These are phyloP conservation scores for Hyposoter dolosus DNA, from an alignment of 2,888 invertebrate genomes.

Conservation along the genomic window DNA sequence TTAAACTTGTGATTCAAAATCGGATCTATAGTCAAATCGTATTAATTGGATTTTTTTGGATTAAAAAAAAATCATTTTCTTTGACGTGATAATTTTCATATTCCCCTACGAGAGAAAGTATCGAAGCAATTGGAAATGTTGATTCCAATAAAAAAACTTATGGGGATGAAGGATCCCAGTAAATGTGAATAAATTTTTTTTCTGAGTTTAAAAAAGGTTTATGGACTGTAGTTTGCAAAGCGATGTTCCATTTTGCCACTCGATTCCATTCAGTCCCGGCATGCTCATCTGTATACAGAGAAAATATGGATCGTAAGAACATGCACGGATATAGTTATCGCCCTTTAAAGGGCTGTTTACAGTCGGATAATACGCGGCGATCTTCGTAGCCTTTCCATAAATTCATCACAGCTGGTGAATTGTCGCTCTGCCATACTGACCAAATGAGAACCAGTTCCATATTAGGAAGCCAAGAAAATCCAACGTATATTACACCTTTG, in stretches of 20 bases:
- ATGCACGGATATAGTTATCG: constrained; percentile 16
- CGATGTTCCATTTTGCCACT: background rate
- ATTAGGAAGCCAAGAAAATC: constrained; percentile 59
- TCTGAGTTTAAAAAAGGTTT: too few species aligned
- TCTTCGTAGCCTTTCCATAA: constrained; percentile 77
- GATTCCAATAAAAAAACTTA: too few species aligned
- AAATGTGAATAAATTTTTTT: too few species aligned
- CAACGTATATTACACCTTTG: constrained; percentile 28
- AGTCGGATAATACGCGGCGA: constrained; percentile 48
- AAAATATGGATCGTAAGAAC: constrained; percentile 14
- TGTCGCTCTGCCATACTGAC: constrained; percentile 70
- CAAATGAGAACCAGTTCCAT: constrained; percentile 78
- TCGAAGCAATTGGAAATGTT: too few species aligned
- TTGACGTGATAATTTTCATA: too few species aligned
- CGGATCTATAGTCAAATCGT: too few species aligned
- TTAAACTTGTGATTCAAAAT: too few species aligned
- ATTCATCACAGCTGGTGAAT: constrained; percentile 81
- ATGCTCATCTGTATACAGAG: background rate
- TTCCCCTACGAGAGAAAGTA: too few species aligned
- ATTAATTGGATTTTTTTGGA: too few species aligned
- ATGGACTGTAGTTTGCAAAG: background rate
- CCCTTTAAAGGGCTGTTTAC: constrained; percentile 56
- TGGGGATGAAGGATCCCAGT: too few species aligned
- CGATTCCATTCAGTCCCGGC: background rate
- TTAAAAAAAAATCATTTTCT: too few species aligned